Base-by-base conservation (phyloP, 2,888 invertebrate species). In the Calameuta filiformis region DNA sequence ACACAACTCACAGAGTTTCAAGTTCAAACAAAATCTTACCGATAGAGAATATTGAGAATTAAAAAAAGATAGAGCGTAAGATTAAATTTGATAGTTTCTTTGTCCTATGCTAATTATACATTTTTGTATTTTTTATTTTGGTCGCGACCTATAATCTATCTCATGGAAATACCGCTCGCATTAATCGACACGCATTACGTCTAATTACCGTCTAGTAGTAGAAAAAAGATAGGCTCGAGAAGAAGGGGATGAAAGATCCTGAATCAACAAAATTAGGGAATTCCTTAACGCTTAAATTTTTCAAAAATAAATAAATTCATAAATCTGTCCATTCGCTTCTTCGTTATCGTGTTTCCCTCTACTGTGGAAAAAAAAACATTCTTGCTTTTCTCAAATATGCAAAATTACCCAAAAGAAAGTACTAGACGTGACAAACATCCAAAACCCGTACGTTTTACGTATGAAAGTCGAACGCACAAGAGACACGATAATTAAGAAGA, bases 161-260 rank as follows among this genome's bases (percentile, higher is more conserved):
- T 56, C 56, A 33, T 34, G 31, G 71, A 71, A 71, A 71, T 71
- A 71, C 71, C 31, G 23, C 12, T 71, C 71, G 71, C 71, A 71
- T 33, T 15, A 71, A 71, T 15, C 71, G 33, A 71, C 33, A 71
- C 33, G 30, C 31, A 6, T 71, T 71, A 71, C 34, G 71, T 34
- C 71, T 34, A 71, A 31, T 71, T 71, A 71, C 33, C 12, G 33
- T 71, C 31, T 71, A 71, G 6, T 33, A 31, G 71, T 71, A 71
- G 12, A 71, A 71, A 71, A 71, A 71, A 12, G 34, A 71, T 71
- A 31, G 31, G 34, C 71, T 71, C 23, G 23, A 56, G 23, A 56
- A 23, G 56, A 23, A 56, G 56, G 23, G 23, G 23, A 23, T 2
- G 23, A 56, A 56, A 56, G 56, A 56, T 15, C 23, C 4, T 23